Conservation (phyloP, 2,113 vertebrate species). For the Camelus dromedarius region DNA sequence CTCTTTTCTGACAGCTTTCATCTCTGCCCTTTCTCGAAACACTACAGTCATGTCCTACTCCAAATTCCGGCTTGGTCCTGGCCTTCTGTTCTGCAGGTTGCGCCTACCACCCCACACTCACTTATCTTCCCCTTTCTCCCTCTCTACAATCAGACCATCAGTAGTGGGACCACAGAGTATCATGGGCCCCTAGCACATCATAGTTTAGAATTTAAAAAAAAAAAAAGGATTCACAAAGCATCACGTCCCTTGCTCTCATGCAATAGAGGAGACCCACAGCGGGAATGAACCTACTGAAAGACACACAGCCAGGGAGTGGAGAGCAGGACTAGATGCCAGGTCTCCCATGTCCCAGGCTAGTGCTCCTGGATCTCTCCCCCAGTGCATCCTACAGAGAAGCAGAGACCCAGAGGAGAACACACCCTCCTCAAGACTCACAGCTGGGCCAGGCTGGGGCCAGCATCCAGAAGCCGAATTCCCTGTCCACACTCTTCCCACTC, state of each 20-base stretch:
- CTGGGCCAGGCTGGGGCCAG: neutral
- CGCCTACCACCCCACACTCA: accelerated
- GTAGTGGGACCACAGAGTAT: neutral
- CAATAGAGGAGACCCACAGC: neutral
- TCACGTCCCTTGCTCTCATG: neutral
- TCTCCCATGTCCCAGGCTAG: neutral
- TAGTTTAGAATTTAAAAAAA: neutral
- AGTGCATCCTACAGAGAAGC: neutral
- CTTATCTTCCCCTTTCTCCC: neutral
- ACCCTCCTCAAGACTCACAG: neutral
- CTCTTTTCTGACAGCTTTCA: neutral
- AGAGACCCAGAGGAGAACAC: neutral
- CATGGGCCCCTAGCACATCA: neutral
- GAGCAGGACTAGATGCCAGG: neutral
- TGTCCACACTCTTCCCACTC: too few species aligned
- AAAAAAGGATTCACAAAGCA: neutral
- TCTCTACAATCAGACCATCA: neutral
- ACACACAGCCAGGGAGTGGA: neutral
- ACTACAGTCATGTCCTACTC: neutral
- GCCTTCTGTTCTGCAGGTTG: too few species aligned
- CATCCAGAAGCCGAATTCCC: neutral
- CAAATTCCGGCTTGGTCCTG: neutral
- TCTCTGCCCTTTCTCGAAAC: neutral
- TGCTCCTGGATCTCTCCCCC: neutral
- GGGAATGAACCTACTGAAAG: neutral